phyloP scores from a whole-genome alignment of 2,888 invertebrate species.

The Iphiclides podalirius region DNA sequence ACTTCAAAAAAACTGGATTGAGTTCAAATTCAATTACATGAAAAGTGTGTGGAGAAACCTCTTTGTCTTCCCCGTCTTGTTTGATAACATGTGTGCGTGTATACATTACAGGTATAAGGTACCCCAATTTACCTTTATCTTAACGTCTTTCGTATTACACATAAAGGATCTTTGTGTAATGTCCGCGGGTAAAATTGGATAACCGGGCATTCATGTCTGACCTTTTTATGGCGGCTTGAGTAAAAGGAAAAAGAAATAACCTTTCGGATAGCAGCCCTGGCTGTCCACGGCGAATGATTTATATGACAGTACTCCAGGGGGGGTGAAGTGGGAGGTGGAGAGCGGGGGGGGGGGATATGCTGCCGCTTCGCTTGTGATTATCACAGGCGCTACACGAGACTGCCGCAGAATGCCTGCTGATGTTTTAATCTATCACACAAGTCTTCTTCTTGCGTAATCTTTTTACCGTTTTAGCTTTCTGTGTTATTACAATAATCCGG shows the following conservation, averaged over 20 bases:
- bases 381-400: neutral
- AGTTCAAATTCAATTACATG: no score
- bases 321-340: neutral
- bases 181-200: constrained; percentile 1
- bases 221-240: neutral
- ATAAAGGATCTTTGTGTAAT: constrained; percentile 1
- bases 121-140: neutral
- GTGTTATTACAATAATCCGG: no score
- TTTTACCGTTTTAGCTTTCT: no score
- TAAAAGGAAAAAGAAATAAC: constrained; percentile 5
- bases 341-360: neutral
- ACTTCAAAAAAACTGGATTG: no score
- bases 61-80: neutral
- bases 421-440: neutral
- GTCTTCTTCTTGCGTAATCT: no score
- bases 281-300: constrained; percentile 7
- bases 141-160: neutral
- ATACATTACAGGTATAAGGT: neutral
- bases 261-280: constrained; percentile 1
- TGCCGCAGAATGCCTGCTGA: neutral
- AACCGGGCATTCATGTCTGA: neutral
- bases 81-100: neutral
- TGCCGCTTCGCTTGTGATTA: neutral
- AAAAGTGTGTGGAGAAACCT: no score
- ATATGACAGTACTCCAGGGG: constrained; percentile 1